Evolutionary conservation across 2,888 invertebrate species (phyloP), one percentile per base, ranked within the genome.

Genomic region (Torymus aiolomorphi): DNA sequence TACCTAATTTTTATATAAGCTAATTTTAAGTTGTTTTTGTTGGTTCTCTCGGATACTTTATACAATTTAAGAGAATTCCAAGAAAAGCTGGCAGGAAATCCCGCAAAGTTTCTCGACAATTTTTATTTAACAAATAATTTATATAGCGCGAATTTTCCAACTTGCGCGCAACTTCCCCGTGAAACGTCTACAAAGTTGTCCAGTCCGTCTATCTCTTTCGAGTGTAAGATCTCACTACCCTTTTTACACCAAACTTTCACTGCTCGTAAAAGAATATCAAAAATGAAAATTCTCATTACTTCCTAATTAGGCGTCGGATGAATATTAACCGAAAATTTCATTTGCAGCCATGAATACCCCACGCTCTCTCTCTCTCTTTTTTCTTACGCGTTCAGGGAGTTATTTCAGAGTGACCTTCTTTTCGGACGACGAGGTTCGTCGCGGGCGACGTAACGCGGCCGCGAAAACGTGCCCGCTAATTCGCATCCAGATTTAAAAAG

Each of bases 381-480:
- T 42, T 42, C 42, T 42, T 42, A 42, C 42, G 8, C 42, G 42
- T 1, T 1, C 14, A 52, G 18, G 14, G 20, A 66, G 51, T 20
- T 18, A 66, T 52, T 63, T 52, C 20, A 66, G 52, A 52, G 13
- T 59, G 59, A 70, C 70, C 49, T 70, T 69, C 51, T 66, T 69
- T 63, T 63, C 11, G 14, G 14, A 8, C 1, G 10, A 16, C 49
- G 16, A 42, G 63, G 10, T 16, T 8, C 42, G 8, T 42, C 42
- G 1, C 42, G 1, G 8, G 8, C 42, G 49, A 49, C 63, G 12
- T 49, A n/a, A 49, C 8, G n/a, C 63, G 14, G 49, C 42, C 8
- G 42, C 63, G 16, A 52, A 66, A 12, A 66, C 52, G 51, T 20
- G 18, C 52, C 11, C 42, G 20, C 52, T 57, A 70, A 57, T 16